Evolutionary conservation across 2,888 invertebrate species (phyloP).

Genomic region (Bombyx huttoni): DNA sequence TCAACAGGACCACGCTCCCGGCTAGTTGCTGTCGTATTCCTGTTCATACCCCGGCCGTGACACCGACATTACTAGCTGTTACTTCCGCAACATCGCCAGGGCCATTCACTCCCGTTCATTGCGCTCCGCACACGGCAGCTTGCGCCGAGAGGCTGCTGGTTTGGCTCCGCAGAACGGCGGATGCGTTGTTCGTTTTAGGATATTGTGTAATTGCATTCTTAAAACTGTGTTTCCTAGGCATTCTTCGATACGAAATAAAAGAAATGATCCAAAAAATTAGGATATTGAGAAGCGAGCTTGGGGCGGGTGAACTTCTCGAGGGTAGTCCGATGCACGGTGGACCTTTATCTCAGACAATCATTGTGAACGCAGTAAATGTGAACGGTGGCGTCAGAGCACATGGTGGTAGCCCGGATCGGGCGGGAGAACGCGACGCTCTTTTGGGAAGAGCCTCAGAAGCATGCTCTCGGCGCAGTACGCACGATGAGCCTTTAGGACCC

Average conservation of each 20-base stretch:
- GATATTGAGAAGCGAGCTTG: constrained; percentile 79
- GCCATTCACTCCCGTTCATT: constrained; percentile 50
- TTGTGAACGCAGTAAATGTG: constrained; percentile 67
- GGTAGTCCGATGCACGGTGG: constrained; percentile 62
- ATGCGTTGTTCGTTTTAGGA: constrained; percentile 84
- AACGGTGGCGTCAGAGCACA: constrained; percentile 74
- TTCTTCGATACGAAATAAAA: constrained; percentile 87
- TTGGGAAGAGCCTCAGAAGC: constrained; percentile 64
- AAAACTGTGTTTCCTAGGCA: constrained; percentile 90
- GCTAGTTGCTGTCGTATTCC: constrained; percentile 61
- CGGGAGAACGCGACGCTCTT: constrained; percentile 73
- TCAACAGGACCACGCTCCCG: constrained; percentile 52
- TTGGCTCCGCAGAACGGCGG: constrained; percentile 85
- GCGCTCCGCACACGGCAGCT: constrained; percentile 69
- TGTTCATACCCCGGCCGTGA: constrained; percentile 45
- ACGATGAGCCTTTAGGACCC: constrained; percentile 66
- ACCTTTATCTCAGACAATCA: constrained; percentile 58
- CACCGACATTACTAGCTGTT: constrained; percentile 66
- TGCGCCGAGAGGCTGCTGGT: constrained; percentile 81
- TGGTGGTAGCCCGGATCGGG: constrained; percentile 65
- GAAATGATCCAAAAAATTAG: constrained; percentile 94
- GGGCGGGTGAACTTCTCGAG: constrained; percentile 62
- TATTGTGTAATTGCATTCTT: constrained; percentile 92
- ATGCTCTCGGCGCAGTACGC: constrained; percentile 51
- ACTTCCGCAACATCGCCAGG: constrained; percentile 43